A percentile compares a stretch with the other conserved stretches of the same genome.
These are phyloP conservation scores for Leptinotarsa haldemani DNA, from an alignment of 2,888 invertebrate genomes.

Conservation along the genomic window DNA sequence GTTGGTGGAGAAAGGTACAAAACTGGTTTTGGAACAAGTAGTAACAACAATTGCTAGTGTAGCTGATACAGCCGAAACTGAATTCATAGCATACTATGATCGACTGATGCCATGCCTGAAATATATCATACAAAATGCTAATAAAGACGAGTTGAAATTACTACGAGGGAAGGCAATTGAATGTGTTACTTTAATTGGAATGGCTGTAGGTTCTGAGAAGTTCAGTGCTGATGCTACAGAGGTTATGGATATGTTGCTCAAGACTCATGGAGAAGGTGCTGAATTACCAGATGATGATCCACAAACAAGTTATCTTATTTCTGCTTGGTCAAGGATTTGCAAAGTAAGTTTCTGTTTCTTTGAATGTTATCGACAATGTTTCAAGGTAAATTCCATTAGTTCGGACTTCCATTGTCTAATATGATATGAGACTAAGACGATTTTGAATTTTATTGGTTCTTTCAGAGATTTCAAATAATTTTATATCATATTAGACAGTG, in stretches of 20 bases:
- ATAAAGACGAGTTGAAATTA: slow-evolving; percentile 86
- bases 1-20: slow-evolving; percentile 92
- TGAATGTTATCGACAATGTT: background rate
- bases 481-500: too few relatives aligned
- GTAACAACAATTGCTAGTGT: slow-evolving; percentile 99
- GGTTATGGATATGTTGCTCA: slow-evolving; percentile 93
- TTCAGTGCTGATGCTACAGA: slow-evolving; percentile 93
- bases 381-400: too few relatives aligned
- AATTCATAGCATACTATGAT: slow-evolving; percentile 95
- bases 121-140: slow-evolving; percentile 96
- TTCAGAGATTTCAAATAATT: too few relatives aligned
- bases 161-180: slow-evolving; percentile 97
- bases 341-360: slow-evolving; percentile 67
- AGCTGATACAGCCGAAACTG: slow-evolving; percentile 97
- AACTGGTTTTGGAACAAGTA: slow-evolving; percentile 96
- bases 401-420: too few relatives aligned
- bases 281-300: slow-evolving; percentile 94
- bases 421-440: too few relatives aligned
- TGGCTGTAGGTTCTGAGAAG: slow-evolving; percentile 85
- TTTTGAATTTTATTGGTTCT: too few relatives aligned
- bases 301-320: slow-evolving; percentile 96
- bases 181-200: slow-evolving; percentile 97
- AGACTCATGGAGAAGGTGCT: slow-evolving; percentile 84
- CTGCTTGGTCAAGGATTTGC: slow-evolving; percentile 99
- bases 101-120: slow-evolving; percentile 94